Conservation (phyloP, 2,888 invertebrate species). For the Cylloceria caligata region DNA sequence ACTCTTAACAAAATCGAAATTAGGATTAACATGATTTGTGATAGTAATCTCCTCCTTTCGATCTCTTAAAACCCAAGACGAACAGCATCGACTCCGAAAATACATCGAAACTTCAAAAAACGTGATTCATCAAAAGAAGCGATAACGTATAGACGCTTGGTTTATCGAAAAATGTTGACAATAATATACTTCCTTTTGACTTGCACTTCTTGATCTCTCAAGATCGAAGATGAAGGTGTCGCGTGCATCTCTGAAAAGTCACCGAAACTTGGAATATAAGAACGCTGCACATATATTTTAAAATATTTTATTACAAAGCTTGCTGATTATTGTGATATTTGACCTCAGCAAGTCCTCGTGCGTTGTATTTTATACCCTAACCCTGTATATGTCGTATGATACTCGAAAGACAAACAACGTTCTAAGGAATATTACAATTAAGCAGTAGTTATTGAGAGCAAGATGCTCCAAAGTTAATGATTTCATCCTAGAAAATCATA, state of each 20-base stretch:
- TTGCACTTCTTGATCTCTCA: too few relatives aligned
- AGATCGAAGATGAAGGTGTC: too few relatives aligned
- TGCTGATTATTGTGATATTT: neutral
- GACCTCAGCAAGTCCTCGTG: neutral
- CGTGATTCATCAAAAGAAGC: too few relatives aligned
- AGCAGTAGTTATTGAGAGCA: neutral
- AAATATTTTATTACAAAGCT: conserved; percentile 38
- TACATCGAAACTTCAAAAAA: too few relatives aligned
- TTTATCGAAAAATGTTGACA: too few relatives aligned
- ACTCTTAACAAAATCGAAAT: too few relatives aligned
- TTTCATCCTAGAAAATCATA: conserved; percentile 85
- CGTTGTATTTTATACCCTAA: neutral
- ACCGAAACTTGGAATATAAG: neutral
- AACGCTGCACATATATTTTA: neutral
- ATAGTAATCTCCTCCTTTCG: too few relatives aligned
- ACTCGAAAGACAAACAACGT: neutral
- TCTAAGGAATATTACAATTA: neutral
- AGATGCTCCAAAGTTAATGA: neutral
- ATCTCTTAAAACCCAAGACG: too few relatives aligned
- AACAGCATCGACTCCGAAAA: too few relatives aligned
- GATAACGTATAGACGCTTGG: too few relatives aligned
- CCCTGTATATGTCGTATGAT: neutral
- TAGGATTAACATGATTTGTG: too few relatives aligned
- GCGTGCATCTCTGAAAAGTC: conserved; percentile 8
- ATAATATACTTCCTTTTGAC: too few relatives aligned